Evolutionary conservation across 2,113 vertebrate species (phyloP).

Genomic region (Entomyzon cyanotis): DNA sequence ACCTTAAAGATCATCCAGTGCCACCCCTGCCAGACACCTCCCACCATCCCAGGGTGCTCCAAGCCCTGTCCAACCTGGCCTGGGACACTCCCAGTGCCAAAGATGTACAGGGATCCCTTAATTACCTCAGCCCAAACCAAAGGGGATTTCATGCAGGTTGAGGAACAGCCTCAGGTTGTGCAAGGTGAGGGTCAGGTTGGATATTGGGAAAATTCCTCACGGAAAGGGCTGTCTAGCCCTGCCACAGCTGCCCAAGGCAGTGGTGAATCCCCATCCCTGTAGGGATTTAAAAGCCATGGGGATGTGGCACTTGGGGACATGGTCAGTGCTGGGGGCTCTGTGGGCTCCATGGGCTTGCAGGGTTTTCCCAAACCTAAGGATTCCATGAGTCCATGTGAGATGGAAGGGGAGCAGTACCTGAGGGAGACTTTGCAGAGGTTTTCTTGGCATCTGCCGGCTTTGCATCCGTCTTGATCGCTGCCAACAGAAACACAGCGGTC

Average conservation of each 20-base stretch:
- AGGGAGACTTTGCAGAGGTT: slow-evolving; percentile 74
- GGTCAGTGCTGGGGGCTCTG: background rate
- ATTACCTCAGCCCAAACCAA: rapidly evolving
- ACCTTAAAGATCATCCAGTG: rapidly evolving
- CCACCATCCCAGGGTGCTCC: rapidly evolving
- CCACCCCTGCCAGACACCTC: background rate
- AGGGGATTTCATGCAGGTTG: rapidly evolving
- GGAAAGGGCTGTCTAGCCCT: background rate
- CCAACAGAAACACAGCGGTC: background rate
- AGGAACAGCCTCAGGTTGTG: background rate
- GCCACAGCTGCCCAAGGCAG: background rate
- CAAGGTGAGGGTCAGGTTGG: background rate
- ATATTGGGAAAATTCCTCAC: rapidly evolving
- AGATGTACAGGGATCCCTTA: rapidly evolving
- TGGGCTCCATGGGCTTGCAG: background rate
- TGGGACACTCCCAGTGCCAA: background rate
- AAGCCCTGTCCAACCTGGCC: background rate
- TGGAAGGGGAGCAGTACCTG: slow-evolving; percentile 71
- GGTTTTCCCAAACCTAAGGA: background rate
- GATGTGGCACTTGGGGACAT: background rate
- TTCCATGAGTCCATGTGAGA: rapidly evolving
- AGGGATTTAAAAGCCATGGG: rapidly evolving
- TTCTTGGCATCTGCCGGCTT: slow-evolving; percentile 86
- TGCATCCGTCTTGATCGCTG: slow-evolving; percentile 85
- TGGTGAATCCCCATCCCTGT: rapidly evolving